Percentiles rank a stretch among this genome's conserved stretches.
phyloP scores from a whole-genome alignment of 2,888 invertebrate genomes.

The Pinctada fucata region DNA sequence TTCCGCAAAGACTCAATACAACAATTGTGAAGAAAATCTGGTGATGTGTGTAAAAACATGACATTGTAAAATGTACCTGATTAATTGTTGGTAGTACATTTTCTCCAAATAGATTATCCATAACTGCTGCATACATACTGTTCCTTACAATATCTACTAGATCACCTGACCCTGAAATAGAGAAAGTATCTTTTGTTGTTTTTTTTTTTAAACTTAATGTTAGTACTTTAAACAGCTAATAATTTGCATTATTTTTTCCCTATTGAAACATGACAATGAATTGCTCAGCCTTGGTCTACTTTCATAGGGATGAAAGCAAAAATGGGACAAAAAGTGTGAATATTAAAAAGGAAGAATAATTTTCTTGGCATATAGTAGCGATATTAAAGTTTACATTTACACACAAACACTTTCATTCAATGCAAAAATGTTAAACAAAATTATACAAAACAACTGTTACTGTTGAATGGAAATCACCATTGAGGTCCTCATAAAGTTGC shows the following conservation, averaged over 20 bases:
- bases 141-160: conserved; percentile 54
- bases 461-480: no score
- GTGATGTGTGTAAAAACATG: neutral
- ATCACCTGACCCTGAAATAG: conserved; percentile 57
- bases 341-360: neutral
- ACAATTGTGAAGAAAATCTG: no score
- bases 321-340: neutral
- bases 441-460: no score
- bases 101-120: conserved; percentile 69
- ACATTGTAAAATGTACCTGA: conserved; percentile 28
- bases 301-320: neutral
- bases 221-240: no score
- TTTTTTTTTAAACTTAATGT: no score
- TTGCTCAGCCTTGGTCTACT: no score
- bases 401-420: neutral
- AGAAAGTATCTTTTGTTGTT: neutral
- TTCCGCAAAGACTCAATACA: no score
- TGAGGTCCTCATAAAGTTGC: no score
- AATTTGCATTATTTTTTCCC: no score
- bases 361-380: neutral
- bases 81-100: conserved; percentile 53
- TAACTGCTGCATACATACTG: conserved; percentile 66
- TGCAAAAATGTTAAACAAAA: no score
- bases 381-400: neutral
- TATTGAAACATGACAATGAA: no score